These are phyloP conservation scores for Microctonus hyperodae DNA, from an alignment of 2,888 invertebrate genomes.

Conservation along the genomic window DNA sequence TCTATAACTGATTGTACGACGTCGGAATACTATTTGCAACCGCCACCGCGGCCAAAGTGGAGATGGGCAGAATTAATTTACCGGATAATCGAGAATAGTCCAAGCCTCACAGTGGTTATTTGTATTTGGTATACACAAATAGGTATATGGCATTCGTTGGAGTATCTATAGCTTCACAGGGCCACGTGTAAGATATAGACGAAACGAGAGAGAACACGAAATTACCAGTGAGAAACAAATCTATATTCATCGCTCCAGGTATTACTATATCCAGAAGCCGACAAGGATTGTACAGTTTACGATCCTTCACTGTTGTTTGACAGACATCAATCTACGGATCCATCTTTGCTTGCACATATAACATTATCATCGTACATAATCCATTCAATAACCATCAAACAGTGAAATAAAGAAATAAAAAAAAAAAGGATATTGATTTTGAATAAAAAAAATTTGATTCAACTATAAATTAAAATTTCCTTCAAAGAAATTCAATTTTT, in stretches of 20 bases:
- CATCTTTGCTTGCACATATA: slow-evolving; percentile 1
- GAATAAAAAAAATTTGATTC: no score
- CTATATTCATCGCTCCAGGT: not conserved
- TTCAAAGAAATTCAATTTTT: no score
- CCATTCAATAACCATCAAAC: slow-evolving; percentile 25
- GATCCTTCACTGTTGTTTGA: slow-evolving; percentile 38
- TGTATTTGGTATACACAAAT: slow-evolving; percentile 55
- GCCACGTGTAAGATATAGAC: no score
- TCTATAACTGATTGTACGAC: not conserved
- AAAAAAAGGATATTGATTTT: no score
- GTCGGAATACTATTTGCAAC: slow-evolving; percentile 21
- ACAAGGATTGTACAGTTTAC: slow-evolving; percentile 23
- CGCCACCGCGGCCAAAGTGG: slow-evolving; percentile 34
- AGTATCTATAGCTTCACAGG: slow-evolving; percentile 20
- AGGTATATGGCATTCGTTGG: slow-evolving; percentile 21
- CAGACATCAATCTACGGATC: slow-evolving; percentile 16
- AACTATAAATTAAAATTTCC: no score
- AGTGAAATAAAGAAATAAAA: no score
- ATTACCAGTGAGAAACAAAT: not conserved
- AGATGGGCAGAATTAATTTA: slow-evolving; percentile 56
- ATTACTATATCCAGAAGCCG: slow-evolving; percentile 28
- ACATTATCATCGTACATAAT: slow-evolving; percentile 17
- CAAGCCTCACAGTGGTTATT: slow-evolving; percentile 46
- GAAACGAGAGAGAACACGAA: not conserved
- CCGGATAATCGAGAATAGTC: slow-evolving; percentile 52